Evolutionary conservation across 2,113 vertebrate species (phyloP).

Genomic region (Gopherus evgoodei): DNA sequence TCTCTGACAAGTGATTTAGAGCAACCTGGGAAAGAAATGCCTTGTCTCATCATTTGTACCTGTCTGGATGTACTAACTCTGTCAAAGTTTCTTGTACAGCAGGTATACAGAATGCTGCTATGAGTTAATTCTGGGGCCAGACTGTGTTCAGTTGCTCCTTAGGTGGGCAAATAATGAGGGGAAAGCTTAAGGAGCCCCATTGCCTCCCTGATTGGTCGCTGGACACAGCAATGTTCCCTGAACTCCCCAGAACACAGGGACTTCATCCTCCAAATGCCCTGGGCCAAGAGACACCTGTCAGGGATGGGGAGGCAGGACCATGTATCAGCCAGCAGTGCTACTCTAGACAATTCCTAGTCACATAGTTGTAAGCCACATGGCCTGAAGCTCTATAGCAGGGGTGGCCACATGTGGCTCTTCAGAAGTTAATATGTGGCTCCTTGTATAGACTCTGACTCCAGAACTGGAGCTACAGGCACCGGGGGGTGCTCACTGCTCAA

Average conservation of each 20-base stretch:
- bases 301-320: background rate
- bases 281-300: background rate
- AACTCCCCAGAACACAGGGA: background rate
- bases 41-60: background rate
- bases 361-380: no score
- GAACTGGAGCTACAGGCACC: no score
- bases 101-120: background rate
- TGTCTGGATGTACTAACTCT: background rate
- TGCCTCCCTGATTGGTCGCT: background rate
- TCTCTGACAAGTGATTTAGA: background rate
- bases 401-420: no score
- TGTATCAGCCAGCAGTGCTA: background rate
- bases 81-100: background rate
- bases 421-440: no score
- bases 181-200: accelerated
- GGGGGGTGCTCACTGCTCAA: no score
- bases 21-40: background rate
- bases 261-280: background rate
- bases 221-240: background rate
- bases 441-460: no score
- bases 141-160: background rate
- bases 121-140: background rate
- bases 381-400: background rate
- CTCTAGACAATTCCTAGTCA: background rate
- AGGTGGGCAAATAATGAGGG: background rate